These are phyloP conservation scores for Nycticorax nycticorax DNA, from an alignment of 2,113 vertebrate species.

Conservation along the genomic window DNA sequence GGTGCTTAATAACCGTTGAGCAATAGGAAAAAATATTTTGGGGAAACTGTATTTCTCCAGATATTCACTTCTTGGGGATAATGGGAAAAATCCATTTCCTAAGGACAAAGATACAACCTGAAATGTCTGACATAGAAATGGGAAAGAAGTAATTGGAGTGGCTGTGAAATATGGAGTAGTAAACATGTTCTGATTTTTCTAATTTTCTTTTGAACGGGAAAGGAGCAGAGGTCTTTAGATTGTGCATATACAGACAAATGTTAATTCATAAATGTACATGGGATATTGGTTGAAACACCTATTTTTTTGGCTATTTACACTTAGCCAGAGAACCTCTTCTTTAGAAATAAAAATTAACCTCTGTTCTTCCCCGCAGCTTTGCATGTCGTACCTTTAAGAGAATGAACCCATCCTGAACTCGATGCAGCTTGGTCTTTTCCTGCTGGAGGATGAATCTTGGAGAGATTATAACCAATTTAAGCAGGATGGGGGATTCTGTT, in stretches of 20 bases:
- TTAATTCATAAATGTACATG: neutral
- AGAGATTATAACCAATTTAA: slow-evolving; percentile 47
- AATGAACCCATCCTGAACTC: slow-evolving; percentile 54
- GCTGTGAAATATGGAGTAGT: neutral
- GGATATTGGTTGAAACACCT: neutral
- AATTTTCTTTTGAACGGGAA: neutral
- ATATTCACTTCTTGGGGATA: neutral
- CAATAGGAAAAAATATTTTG: neutral
- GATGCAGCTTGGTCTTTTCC: neutral
- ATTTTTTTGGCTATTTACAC: neutral
- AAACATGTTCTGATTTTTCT: neutral
- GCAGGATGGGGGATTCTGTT: slow-evolving; percentile 2
- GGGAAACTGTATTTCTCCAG: neutral
- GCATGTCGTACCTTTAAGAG: slow-evolving; percentile 21
- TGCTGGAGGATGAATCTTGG: neutral
- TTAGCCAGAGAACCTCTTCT: neutral
- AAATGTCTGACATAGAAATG: neutral
- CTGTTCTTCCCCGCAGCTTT: neutral
- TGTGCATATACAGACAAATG: neutral
- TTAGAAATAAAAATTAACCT: neutral
- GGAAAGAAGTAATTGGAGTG: neutral
- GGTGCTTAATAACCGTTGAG: neutral
- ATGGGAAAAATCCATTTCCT: neutral
- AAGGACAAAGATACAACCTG: neutral
- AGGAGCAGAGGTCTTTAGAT: neutral